These are phyloP conservation scores for Sebastes wilsoni DNA, from an alignment of 2,797 vertebrate species.

Conservation along the genomic window DNA sequence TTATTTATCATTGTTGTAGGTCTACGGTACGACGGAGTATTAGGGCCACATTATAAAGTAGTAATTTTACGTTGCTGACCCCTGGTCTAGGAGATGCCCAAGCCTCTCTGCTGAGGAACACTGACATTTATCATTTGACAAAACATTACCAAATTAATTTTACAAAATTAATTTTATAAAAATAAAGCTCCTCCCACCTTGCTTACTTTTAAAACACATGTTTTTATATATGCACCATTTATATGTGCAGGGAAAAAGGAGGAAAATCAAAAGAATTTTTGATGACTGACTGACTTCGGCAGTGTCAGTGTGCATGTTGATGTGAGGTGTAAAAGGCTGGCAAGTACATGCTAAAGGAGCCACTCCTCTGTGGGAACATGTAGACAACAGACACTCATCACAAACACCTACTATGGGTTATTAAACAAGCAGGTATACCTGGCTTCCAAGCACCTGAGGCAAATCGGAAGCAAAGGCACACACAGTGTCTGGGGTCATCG, in stretches of 20 bases:
- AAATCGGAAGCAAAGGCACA: background rate
- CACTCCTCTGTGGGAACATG: slow-evolving; percentile 1
- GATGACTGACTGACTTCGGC: background rate
- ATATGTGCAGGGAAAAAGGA: background rate
- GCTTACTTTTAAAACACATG: background rate
- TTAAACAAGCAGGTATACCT: background rate
- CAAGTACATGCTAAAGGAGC: background rate
- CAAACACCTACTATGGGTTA: background rate
- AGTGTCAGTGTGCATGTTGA: background rate
- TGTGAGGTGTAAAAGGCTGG: background rate
- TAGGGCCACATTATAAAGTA: too few relatives aligned
- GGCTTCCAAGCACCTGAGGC: background rate
- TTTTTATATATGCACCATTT: background rate
- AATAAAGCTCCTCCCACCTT: background rate
- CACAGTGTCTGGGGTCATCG: background rate
- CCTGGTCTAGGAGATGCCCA: background rate
- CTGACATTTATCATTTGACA: background rate
- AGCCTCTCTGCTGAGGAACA: background rate
- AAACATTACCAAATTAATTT: background rate
- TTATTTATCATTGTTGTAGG: too few relatives aligned
- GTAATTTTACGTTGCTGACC: too few relatives aligned
- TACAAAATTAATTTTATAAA: too few relatives aligned
- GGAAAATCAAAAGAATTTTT: background rate
- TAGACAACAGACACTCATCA: background rate
- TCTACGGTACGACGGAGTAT: too few relatives aligned